Percentiles rank a stretch among this genome's conserved stretches.
Conservation (phyloP, 2,797 vertebrate genomes). For the Pagetopsis macropterus region DNA sequence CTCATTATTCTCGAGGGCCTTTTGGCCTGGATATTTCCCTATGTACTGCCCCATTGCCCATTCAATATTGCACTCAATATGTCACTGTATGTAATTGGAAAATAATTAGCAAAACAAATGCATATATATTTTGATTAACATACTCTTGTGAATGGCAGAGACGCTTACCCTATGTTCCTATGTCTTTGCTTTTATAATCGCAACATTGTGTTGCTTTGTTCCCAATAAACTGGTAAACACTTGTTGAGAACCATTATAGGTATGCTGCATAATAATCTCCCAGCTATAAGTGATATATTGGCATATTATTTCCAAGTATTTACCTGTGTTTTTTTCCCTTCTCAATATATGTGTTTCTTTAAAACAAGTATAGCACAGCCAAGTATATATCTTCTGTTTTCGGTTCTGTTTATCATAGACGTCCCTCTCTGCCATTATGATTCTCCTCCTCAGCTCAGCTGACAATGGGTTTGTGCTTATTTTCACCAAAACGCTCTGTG, state of each 20-base stretch:
- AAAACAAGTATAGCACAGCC: slow-evolving; percentile 63
- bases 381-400: slow-evolving; percentile 59
- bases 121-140: slow-evolving; percentile 56
- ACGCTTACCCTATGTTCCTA: slow-evolving; percentile 33
- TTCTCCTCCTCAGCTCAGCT: slow-evolving; percentile 88
- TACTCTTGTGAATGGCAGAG: slow-evolving; percentile 55
- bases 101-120: slow-evolving; percentile 53
- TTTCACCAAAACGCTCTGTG: slow-evolving; percentile 96
- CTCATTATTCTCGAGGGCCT: slow-evolving; percentile 32
- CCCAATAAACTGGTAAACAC: slow-evolving; percentile 43
- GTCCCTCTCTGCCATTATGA: slow-evolving; percentile 70
- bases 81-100: slow-evolving; percentile 58
- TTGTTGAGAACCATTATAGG: slow-evolving; percentile 50
- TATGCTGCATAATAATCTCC: slow-evolving; percentile 64
- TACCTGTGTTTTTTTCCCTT: slow-evolving; percentile 44
- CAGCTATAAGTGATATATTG: slow-evolving; percentile 62
- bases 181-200: slow-evolving; percentile 71
- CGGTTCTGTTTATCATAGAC: slow-evolving; percentile 65
- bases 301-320: slow-evolving; percentile 57
- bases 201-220: slow-evolving; percentile 49
- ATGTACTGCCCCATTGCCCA: slow-evolving; percentile 40
- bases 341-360: slow-evolving; percentile 65
- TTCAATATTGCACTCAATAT: slow-evolving; percentile 71
- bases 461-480: slow-evolving; percentile 98
- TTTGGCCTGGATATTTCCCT: slow-evolving; percentile 38